Percentiles rank a stretch among this genome's conserved stretches.
Evolutionary conservation across 2,113 vertebrate species (phyloP).

Genomic region (Paradoxurus hermaphroditus): DNA sequence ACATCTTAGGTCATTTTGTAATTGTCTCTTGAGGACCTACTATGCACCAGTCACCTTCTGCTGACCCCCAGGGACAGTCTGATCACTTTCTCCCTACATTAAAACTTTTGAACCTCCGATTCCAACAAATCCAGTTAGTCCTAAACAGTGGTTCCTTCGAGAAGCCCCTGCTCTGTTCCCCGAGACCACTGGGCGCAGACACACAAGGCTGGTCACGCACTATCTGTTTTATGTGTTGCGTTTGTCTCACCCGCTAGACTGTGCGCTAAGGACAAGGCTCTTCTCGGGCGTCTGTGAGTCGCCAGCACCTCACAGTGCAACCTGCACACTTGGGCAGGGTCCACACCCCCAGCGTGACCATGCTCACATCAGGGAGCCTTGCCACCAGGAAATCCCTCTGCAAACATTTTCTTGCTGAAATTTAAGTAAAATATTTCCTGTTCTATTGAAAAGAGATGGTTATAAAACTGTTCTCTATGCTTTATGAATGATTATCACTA

Average conservation of each 20-base stretch:
- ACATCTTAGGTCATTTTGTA: neutral
- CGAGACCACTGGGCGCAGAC: fast-evolving
- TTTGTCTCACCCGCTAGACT: fast-evolving
- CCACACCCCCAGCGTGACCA: fast-evolving
- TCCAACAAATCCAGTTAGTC: no score
- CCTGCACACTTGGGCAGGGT: fast-evolving
- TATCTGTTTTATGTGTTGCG: fast-evolving
- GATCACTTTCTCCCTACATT: neutral
- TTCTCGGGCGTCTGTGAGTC: neutral
- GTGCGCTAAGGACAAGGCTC: neutral
- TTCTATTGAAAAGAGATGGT: neutral
- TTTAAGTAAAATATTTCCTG: neutral
- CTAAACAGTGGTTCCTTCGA: no score
- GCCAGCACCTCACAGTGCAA: fast-evolving
- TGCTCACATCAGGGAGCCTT: fast-evolving
- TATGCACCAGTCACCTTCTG: neutral
- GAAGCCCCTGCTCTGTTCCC: neutral
- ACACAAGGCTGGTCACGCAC: fast-evolving
- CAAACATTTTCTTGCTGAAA: neutral
- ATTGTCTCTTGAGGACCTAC: neutral
- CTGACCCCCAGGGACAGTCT: neutral
- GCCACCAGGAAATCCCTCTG: neutral
- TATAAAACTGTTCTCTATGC: neutral
- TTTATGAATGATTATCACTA: neutral
- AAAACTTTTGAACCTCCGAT: neutral